phyloP scores from a whole-genome alignment of 2,888 invertebrate species.

The Fragum sueziense region DNA sequence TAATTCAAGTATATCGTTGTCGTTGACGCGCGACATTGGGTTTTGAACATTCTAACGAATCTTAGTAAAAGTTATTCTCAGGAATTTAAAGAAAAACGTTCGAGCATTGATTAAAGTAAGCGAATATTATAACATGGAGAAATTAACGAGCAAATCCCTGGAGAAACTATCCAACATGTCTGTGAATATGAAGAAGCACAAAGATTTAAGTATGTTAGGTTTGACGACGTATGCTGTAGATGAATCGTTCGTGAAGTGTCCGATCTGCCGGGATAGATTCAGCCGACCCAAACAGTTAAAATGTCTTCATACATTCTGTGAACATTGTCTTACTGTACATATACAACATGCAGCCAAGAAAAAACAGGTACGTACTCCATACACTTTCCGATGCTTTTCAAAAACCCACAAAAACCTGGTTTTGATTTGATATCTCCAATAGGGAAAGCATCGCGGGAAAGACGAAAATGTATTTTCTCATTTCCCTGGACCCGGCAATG shows the following conservation, averaged over 20 bases:
- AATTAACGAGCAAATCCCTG: not conserved
- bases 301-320: constrained; percentile 58
- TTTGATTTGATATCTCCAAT: too few relatives aligned
- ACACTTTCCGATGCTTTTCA: too few relatives aligned
- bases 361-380: constrained; percentile 48
- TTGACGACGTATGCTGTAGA: constrained; percentile 48
- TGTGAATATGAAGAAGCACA: constrained; percentile 19
- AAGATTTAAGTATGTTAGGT: constrained; percentile 46
- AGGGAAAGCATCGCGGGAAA: too few relatives aligned
- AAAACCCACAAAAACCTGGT: too few relatives aligned
- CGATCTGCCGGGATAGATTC: constrained; percentile 53
- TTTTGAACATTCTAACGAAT: not conserved
- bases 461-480: too few relatives aligned
- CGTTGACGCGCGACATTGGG: not conserved
- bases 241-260: constrained; percentile 56
- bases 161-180: not conserved
- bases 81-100: not conserved
- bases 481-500: too few relatives aligned
- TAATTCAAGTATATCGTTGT: not conserved
- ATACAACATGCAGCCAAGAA: constrained; percentile 56
- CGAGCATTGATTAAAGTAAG: not conserved
- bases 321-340: constrained; percentile 59
- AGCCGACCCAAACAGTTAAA: constrained; percentile 57
- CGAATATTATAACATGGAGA: not conserved
- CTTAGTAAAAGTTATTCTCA: not conserved